Percentiles rank a stretch among this genome's conserved stretches.
Conservation (phyloP, 2,797 vertebrate species). For the Trachurus trachurus region DNA sequence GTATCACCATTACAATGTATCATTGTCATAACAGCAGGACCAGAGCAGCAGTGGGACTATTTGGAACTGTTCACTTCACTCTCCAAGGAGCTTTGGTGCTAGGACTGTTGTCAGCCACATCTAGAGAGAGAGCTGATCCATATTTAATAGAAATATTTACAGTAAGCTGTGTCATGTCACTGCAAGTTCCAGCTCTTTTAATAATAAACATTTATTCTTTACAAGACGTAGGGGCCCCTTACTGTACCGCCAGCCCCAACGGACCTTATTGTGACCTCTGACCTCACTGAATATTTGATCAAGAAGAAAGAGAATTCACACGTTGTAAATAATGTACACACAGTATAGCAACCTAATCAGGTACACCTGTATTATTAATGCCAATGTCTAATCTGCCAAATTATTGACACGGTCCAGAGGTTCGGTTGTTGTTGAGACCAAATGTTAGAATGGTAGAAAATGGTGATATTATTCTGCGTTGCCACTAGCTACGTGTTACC, state of each 20-base stretch:
- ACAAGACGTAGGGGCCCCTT: not conserved
- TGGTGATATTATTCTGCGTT: not conserved
- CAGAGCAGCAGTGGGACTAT: conserved; percentile 47
- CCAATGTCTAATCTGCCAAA: not conserved
- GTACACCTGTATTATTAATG: not conserved
- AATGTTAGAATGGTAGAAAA: not conserved
- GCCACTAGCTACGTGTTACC: no score
- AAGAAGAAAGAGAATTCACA: not conserved
- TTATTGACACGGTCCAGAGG: not conserved
- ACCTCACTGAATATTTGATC: not conserved
- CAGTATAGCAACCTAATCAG: not conserved
- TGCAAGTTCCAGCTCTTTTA: conserved; percentile 5
- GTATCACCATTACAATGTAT: conserved; percentile 73
- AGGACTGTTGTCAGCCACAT: conserved; percentile 37
- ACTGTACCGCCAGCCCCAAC: conserved; percentile 9
- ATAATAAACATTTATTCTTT: conserved; percentile 26
- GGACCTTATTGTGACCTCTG: not conserved
- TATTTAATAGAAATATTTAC: conserved; percentile 34
- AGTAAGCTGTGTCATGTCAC: conserved; percentile 7
- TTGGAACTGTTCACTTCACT: conserved; percentile 55
- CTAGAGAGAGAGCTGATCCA: conserved; percentile 19
- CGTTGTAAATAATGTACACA: not conserved
- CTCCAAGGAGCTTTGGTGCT: conserved; percentile 44
- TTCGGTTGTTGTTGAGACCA: not conserved
- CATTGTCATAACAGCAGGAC: conserved; percentile 67